Percentiles rank a stretch among this genome's conserved stretches.
phyloP scores from a whole-genome alignment of 2,113 vertebrate genomes.

The Spilogale gracilis region DNA sequence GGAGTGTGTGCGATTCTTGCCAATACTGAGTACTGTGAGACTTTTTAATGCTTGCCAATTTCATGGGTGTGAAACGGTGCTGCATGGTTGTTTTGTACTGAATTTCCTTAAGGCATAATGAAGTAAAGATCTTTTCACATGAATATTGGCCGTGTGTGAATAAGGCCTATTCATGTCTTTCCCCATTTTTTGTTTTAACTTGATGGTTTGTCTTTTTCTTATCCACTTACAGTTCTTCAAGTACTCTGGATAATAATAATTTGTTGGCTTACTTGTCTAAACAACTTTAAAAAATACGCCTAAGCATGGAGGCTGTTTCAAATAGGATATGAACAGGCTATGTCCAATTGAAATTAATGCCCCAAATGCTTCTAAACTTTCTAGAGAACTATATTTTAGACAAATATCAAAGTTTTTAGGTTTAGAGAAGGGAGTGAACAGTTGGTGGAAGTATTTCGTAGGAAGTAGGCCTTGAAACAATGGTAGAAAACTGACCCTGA shows the following conservation, averaged over 20 bases:
- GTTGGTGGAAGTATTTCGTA: neutral
- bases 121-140: constrained; percentile 28
- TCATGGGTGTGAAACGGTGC: neutral
- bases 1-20: neutral
- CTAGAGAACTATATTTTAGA: neutral
- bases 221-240: constrained; percentile 25
- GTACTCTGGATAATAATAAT: neutral
- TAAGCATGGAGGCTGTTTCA: neutral
- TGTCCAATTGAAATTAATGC: neutral
- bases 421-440: neutral
- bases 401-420: neutral
- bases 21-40: neutral
- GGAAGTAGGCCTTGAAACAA: neutral
- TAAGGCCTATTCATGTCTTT: neutral
- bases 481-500: neutral
- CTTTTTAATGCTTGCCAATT: neutral
- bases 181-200: neutral
- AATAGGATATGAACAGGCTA: neutral
- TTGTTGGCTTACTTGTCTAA: constrained; percentile 29
- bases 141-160: neutral
- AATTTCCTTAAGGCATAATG: neutral
- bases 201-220: constrained; percentile 5
- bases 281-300: neutral
- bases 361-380: neutral
- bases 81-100: neutral